phyloP scores from a whole-genome alignment of 2,797 vertebrate genomes.

The Tinamus major region DNA sequence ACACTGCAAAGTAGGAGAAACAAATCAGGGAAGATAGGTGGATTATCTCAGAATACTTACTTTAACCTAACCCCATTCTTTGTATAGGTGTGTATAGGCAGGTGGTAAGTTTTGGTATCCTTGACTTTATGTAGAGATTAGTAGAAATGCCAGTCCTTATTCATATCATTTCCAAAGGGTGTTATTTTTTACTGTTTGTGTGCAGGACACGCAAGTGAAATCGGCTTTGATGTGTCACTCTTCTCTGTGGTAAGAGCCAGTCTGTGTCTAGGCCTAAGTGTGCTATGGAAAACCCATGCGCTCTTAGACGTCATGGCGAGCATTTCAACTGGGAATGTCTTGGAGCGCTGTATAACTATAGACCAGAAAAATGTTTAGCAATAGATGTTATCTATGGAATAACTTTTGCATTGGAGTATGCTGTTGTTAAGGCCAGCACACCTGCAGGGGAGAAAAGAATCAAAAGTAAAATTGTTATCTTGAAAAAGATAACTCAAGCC shows the following conservation, averaged over 20 bases:
- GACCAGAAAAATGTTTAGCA: constrained; percentile 10
- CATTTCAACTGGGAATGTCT: background rate
- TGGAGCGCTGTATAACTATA: background rate
- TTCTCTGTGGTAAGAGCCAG: background rate
- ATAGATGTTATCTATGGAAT: constrained; percentile 4
- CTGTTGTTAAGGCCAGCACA: constrained; percentile 25
- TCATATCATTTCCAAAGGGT: background rate
- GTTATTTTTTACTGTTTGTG: background rate
- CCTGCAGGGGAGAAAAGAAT: background rate
- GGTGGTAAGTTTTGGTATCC: background rate
- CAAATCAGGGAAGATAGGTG: background rate
- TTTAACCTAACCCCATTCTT: background rate
- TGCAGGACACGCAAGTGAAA: background rate
- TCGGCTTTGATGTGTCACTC: background rate
- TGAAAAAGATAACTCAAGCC: background rate
- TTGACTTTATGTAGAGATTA: background rate
- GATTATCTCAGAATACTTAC: background rate
- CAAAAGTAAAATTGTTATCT: background rate
- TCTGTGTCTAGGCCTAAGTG: background rate
- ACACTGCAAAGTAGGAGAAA: background rate
- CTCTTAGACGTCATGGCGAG: background rate
- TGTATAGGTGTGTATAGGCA: background rate
- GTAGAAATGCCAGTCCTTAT: background rate
- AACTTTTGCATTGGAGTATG: background rate
- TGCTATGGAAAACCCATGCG: background rate